Conservation (phyloP, 2,113 vertebrate genomes). For the Caranx ignobilis region DNA sequence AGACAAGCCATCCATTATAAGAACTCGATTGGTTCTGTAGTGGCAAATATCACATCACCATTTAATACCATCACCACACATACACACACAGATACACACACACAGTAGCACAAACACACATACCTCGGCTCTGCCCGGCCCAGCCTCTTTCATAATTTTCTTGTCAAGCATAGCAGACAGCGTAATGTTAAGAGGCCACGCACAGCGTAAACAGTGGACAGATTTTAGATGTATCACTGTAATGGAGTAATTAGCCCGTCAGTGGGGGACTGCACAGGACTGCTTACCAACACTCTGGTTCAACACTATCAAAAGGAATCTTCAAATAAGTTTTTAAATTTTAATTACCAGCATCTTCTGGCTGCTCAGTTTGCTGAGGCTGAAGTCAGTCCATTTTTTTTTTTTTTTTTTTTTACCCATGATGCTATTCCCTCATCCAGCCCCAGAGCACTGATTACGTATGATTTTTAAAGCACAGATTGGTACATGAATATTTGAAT, state of each 20-base stretch:
- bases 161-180: slow-evolving; percentile 63
- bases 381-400: slow-evolving; percentile 7
- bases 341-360: slow-evolving; percentile 48
- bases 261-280: slow-evolving; percentile 28
- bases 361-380: slow-evolving; percentile 37
- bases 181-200: slow-evolving; percentile 54
- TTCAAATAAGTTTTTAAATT: slow-evolving; percentile 63
- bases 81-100: slow-evolving; percentile 11
- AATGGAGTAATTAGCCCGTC: slow-evolving; percentile 65
- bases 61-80: slow-evolving; percentile 43
- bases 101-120: slow-evolving; percentile 5
- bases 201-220: slow-evolving; percentile 64
- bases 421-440: not conserved
- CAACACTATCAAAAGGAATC: slow-evolving; percentile 60
- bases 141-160: slow-evolving; percentile 63
- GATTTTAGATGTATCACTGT: slow-evolving; percentile 58
- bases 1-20: slow-evolving; percentile 64
- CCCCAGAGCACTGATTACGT: not conserved
- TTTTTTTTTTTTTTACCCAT: slow-evolving; percentile 21
- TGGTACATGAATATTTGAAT: not conserved
- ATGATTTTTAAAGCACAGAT: not conserved
- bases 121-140: not conserved
- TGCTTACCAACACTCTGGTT: slow-evolving; percentile 33
- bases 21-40: slow-evolving; percentile 59
- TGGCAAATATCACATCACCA: slow-evolving; percentile 36